Base-by-base conservation (phyloP, 2,888 invertebrate genomes). In the Osmoderma eremita region DNA sequence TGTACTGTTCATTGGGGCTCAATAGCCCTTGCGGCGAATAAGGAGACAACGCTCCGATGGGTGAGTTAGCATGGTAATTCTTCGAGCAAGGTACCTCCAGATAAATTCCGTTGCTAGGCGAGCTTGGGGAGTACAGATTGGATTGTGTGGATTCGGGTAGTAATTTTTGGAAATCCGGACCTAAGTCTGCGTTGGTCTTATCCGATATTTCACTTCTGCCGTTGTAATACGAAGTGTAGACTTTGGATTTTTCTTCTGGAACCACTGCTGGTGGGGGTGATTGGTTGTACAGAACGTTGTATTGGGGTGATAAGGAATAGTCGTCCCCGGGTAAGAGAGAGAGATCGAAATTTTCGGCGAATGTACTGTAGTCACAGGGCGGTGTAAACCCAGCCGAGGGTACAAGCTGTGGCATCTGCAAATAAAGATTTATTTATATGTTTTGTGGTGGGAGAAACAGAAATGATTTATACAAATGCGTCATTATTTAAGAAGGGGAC, bases 341-440 rank as follows among this genome's bases (percentile, higher is more conserved):
- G 73, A 91, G 80, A 80, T 91, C 90, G 80, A 91, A 90, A 73
- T 86, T 87, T 75, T 90, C 89, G 58, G 90, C 88, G 75, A 85
- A 85, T 70, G 79, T 82, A 73, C 83, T 85, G 82, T 87, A 88
- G 78, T 88, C 88, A 80, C 90, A 90, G 72, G 90, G 88, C 75
- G 91, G 90, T 82, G 90, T 91, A 80, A 88, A 90, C 81, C 90
- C 91, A 77, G 90, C 90, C 76, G 90, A 87, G 67, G 92, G 92
- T 77, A 92, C 92, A 78, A 89, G 91, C 85, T 92, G 92, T 83
- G 92, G 91, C 91, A 92, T 92, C 92, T 92, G 88, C 10, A 84
- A 85, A 42, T 51, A 50, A 39, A 56, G 20, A 68, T 30, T 30
- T n/a, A n/a, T n/a, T n/a, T n/a, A n/a, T n/a, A n/a, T n/a, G n/a